phyloP scores from a whole-genome alignment of 2,113 vertebrate genomes.

The Grammomys dolichurus region DNA sequence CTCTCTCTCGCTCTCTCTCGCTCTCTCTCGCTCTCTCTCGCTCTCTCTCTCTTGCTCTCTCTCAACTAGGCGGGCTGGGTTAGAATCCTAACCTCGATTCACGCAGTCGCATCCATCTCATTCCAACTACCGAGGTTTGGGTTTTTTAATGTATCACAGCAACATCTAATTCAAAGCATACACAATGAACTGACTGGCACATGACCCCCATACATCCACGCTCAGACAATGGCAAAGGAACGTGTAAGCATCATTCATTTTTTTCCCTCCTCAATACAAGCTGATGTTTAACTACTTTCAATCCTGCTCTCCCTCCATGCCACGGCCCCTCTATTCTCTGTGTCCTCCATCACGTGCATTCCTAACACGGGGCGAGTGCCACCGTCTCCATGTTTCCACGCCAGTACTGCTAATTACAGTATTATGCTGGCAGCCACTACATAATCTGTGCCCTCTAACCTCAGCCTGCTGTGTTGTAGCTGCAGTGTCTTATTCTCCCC shows the following conservation, averaged over 20 bases:
- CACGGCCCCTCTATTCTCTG: background rate
- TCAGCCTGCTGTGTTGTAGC: background rate
- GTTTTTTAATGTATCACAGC: background rate
- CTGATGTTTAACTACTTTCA: background rate
- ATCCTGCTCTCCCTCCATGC: background rate
- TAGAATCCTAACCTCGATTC: background rate
- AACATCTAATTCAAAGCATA: background rate
- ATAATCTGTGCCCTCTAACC: background rate
- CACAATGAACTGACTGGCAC: background rate
- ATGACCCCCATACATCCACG: background rate
- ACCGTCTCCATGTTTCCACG: background rate
- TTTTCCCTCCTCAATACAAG: background rate
- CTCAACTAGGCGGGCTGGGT: background rate
- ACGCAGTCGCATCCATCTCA: background rate
- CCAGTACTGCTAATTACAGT: background rate
- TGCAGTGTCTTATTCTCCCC: background rate
- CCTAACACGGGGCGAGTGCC: background rate
- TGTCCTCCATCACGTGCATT: background rate
- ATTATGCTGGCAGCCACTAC: background rate
- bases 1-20: background rate
- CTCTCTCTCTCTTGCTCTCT: background rate
- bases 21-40: background rate
- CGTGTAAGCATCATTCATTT: background rate
- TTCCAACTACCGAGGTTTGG: background rate
- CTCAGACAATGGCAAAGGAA: background rate